Base-by-base conservation (phyloP, 2,888 invertebrate genomes). In the Anagyrus pseudococci region DNA sequence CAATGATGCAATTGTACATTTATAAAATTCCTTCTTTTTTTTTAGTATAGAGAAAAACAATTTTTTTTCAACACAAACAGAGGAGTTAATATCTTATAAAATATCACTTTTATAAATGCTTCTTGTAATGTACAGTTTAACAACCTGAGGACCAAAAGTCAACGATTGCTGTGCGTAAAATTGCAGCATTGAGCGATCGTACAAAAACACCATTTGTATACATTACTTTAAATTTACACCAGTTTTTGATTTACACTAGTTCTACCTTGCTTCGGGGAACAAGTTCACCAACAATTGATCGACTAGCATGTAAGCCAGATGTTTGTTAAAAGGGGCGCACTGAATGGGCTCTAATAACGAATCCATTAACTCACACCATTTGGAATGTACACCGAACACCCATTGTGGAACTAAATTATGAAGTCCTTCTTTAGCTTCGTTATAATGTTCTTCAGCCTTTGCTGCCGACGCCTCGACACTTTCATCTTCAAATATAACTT, bases 271-370 rank as follows among this genome's bases (percentile, higher is more conserved):
- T 78, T 92, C 92, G 0, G 93, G 93, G 82, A 92, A 94, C 65
- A 93, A 81, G 81, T 93, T 92, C 53, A 85, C 81, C 29, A 93
- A 74, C 58, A 93, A 83, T 57, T 90, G 84, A 78, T 96, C 96
- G 70, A 95, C 79, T 56, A 94, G 82, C 71, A 89, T 87, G 81
- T 94, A 94, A 66, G 88, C 87, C 69, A 94, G 81, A 79, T 86
- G 86, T 72, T 87, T 87, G 73, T 87, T 87, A 47, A 87, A 80
- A 43, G 83, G 76, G 10, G 86, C 85, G 68, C 83, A 82, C 74
- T 87, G 87, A 33, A 82, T 67, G 3, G 81, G 75, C 56, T 79
- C 75, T 22, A 81, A 67, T n/a, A 81, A 64, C 1, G 76, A 70
- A 62, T 76, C 74, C 73, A 77, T 77, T 13, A 79, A 56, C 59